These are phyloP conservation scores for Cistogaster globosa DNA, from an alignment of 2,888 invertebrate species.

Conservation along the genomic window DNA sequence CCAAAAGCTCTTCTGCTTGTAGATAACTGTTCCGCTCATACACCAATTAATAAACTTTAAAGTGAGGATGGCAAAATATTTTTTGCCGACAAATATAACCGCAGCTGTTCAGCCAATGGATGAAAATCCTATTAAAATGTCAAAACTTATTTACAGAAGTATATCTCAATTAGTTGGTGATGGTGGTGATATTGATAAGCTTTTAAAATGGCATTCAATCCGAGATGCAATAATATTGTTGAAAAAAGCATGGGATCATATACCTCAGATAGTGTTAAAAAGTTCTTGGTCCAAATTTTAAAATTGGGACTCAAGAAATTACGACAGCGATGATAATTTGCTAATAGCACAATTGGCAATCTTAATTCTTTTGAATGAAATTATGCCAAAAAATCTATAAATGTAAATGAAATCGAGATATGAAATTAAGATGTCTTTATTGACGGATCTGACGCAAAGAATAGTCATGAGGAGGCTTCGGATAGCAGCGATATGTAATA, in stretches of 20 bases:
- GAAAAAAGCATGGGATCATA: conserved; percentile 45
- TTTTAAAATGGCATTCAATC: conserved; percentile 59
- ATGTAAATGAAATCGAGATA: conserved; percentile 44
- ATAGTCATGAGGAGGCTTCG: too few species aligned
- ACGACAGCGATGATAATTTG: conserved; percentile 61
- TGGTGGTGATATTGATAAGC: conserved; percentile 51
- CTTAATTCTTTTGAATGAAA: conserved; percentile 61
- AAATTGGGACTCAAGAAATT: conserved; percentile 54
- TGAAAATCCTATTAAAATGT: conserved; percentile 48
- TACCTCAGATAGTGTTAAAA: too few species aligned
- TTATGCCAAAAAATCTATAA: conserved; percentile 46
- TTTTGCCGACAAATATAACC: conserved; percentile 45
- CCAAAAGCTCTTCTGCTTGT: conserved; percentile 44
- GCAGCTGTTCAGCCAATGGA: conserved; percentile 57
- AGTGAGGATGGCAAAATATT: too few species aligned
- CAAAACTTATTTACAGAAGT: conserved; percentile 57
- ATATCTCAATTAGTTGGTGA: conserved; percentile 59
- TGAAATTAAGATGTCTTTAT: too few species aligned
- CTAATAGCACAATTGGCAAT: conserved; percentile 56
- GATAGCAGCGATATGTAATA: too few species aligned
- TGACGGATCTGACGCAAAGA: too few species aligned
- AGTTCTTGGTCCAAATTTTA: too few species aligned
- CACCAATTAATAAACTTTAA: conserved; percentile 1
- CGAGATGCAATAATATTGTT: conserved; percentile 54
- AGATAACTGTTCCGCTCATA: too few species aligned